Percentiles rank a stretch among this genome's conserved stretches.
Conservation (phyloP, 30 jellyfish, hydroid and myxozoan species). For the Turritopsis rubra region DNA sequence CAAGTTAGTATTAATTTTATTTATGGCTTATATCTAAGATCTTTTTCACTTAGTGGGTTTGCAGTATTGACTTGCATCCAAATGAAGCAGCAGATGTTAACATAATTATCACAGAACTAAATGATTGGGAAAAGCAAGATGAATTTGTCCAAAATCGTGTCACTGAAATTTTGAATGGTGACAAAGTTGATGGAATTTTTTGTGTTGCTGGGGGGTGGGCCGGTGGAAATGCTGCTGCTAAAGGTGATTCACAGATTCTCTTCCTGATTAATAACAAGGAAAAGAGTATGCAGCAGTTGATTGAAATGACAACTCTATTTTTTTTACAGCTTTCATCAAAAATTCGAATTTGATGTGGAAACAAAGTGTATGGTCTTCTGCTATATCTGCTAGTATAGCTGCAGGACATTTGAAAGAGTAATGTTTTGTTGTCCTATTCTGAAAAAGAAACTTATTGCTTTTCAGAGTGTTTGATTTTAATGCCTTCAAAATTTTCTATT, state of each 20-base stretch:
- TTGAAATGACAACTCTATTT: not conserved
- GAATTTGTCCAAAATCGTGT: slow-evolving; percentile 55
- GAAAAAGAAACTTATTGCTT: not conserved
- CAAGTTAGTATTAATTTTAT: not conserved
- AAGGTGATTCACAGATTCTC: slow-evolving; percentile 22
- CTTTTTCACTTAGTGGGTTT: slow-evolving; percentile 49
- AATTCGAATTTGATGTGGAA: slow-evolving; percentile 91
- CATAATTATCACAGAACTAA: slow-evolving; percentile 77
- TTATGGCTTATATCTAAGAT: no score
- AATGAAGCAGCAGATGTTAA: slow-evolving; percentile 95
- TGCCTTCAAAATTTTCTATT: not conserved
- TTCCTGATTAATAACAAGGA: not conserved
- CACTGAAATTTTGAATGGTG: slow-evolving; percentile 65
- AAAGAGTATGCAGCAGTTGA: not conserved
- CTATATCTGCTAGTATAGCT: slow-evolving; percentile 79
- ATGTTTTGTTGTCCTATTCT: slow-evolving; percentile 3
- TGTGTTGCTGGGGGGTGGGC: slow-evolving; percentile 99
- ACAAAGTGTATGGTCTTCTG: slow-evolving; percentile 96
- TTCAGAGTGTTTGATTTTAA: not conserved
- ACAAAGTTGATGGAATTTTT: slow-evolving; percentile 65
- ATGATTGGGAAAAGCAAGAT: slow-evolving; percentile 73
- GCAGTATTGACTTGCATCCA: slow-evolving; percentile 63
- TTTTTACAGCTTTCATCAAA: slow-evolving; percentile 52
- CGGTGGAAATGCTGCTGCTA: slow-evolving; percentile 88
- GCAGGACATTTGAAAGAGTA: slow-evolving; percentile 75